These are phyloP conservation scores for Athalia circularis DNA, from an alignment of 2,888 invertebrate species.

Conservation along the genomic window DNA sequence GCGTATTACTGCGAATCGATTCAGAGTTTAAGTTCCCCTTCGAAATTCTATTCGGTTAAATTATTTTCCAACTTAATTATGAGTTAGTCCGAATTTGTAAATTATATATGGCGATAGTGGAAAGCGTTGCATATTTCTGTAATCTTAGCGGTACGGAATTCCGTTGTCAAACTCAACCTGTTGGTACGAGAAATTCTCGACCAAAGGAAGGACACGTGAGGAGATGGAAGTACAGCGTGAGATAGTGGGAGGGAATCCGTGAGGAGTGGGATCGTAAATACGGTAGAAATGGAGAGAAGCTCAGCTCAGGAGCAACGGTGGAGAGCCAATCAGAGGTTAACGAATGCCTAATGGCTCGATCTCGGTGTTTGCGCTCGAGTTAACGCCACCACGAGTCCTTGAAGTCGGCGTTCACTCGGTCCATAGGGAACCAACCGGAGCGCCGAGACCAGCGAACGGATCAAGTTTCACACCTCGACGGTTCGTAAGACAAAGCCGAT, in stretches of 20 bases:
- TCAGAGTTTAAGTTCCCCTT: no score
- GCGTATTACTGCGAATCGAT: no score
- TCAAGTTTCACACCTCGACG: slow-evolving; percentile 40
- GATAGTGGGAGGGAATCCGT: background rate
- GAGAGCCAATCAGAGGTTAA: slow-evolving; percentile 37
- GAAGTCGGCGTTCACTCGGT: slow-evolving; percentile 26
- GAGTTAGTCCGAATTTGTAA: no score
- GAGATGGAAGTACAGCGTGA: slow-evolving; percentile 20
- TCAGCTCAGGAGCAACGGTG: background rate
- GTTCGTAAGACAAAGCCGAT: slow-evolving; percentile 36
- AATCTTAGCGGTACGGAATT: background rate
- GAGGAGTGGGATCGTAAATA: background rate
- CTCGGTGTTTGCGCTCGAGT: slow-evolving; percentile 44
- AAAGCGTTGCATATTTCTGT: no score
- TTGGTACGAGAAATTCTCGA: slow-evolving; percentile 28
- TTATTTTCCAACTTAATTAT: no score
- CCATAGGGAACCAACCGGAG: slow-evolving; percentile 34
- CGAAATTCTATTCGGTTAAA: no score
- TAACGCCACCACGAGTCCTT: slow-evolving; percentile 36
- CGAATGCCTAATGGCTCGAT: slow-evolving; percentile 45
- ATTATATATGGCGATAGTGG: no score
- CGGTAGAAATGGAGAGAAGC: background rate
- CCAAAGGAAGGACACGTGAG: slow-evolving; percentile 18
- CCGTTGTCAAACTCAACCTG: slow-evolving; percentile 14
- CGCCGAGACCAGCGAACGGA: slow-evolving; percentile 20